Evolutionary conservation across 2,888 invertebrate genomes (phyloP), one percentile per base, ranked within the genome.

Genomic region (Tineola bisselliella): DNA sequence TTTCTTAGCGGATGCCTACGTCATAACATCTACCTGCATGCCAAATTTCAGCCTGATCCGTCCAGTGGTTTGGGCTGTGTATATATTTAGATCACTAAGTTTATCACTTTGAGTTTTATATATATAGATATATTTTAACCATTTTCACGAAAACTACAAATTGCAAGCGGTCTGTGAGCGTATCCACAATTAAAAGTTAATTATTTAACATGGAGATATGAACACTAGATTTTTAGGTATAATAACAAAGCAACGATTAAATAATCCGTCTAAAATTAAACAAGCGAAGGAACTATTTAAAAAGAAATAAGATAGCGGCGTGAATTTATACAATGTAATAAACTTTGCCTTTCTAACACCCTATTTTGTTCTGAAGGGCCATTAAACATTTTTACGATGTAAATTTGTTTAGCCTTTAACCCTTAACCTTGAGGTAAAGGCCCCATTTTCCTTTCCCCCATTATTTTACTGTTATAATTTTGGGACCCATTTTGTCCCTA

Each of bases 301-400:
- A 38, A 38, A n/a, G 71, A 72, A 72, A 70, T 68, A 70, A 70
- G 70, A 70, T 66, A 68, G 68, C 60, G 57, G 15, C n/a, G 66
- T 63, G 64, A 61, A 69, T 70, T 73, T 71, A 71, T 70, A 69
- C 64, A 5, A 63, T 61, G 68, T 66, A 69, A 70, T 70, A 71
- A 70, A 69, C 67, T 65, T 63, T 63, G 63, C 64, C 63, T 60
- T 64, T 61, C 64, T 64, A 67, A 66, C 67, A 66, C 65, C 66
- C 68, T 66, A 66, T 67, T 66, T 66, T 64, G 63, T 63, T 61
- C 62, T 64, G 66, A 69, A 68, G 65, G 68, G 63, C 64, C 66
- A 69, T 70, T 68, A 68, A 68, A 63, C 70, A 71, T 71, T 71
- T 70, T 71, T 70, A 70, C 67, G 70, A 68, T 65, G 64, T 64